Conservation (phyloP, 2,113 vertebrate species). For the Dissostichus mawsoni region DNA sequence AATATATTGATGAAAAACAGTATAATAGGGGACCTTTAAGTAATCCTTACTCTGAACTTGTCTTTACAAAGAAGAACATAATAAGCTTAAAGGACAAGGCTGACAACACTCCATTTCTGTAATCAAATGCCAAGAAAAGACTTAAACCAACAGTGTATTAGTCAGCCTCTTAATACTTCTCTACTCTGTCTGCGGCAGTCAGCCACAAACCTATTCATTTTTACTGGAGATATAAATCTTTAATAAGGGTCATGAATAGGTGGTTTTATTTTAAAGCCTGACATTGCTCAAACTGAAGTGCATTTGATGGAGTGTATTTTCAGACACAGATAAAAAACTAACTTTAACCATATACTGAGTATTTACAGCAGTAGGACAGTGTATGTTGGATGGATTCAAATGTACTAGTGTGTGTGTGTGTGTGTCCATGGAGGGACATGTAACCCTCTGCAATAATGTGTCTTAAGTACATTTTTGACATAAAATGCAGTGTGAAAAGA, state of each 20-base stretch:
- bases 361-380: not conserved
- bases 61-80: not conserved
- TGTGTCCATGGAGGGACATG: not conserved
- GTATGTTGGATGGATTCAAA: not conserved
- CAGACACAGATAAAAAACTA: not conserved
- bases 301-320: slow-evolving; percentile 7
- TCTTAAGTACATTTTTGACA: not conserved
- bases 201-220: slow-evolving; percentile 4
- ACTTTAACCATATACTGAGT: not conserved
- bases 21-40: too few species aligned
- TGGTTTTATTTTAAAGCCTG: slow-evolving; percentile 15
- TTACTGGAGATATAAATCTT: slow-evolving; percentile 40
- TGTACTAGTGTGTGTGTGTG: not conserved
- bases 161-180: not conserved
- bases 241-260: slow-evolving; percentile 25
- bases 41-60: not conserved
- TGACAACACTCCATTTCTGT: not conserved
- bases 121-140: not conserved
- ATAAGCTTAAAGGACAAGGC: not conserved
- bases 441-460: not conserved
- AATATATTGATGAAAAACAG: too few species aligned
- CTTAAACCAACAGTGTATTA: not conserved
- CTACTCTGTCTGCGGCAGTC: not conserved
- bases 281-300: slow-evolving; percentile 12
- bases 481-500: too few species aligned